Evolutionary conservation across 2,888 invertebrate genomes (phyloP), one percentile per base, ranked within the genome.

Genomic region (Sinelater perroti): DNA sequence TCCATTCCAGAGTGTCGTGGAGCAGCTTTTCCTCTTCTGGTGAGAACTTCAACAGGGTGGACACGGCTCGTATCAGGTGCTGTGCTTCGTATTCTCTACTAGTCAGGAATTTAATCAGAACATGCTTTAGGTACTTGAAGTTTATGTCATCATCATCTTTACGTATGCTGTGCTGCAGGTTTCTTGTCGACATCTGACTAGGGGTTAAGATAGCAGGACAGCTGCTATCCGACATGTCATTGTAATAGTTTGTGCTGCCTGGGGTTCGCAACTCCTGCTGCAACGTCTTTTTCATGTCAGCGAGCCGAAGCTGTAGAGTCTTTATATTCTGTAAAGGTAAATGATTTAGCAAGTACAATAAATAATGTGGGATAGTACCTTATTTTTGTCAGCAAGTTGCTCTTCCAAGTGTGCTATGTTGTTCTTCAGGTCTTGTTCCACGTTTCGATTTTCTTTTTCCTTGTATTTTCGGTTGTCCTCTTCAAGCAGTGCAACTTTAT

Each of bases 71-170:
- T 8, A 94, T 93, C 70, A 96, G 81, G 77, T 96, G 95, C 14
- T 93, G 84, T 30, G 95, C 95, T 83, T 95, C 88, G 21, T 88
- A 83, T 78, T 95, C 95, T 61, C 92, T 83, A 74, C 92, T 89
- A 0, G 95, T 95, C 70, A 96, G 83, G 79, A 96, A 96, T 74
- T 95, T 93, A 2, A 96, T 88, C 61, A 96, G 87, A 62, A 96
- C 96, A 80, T 96, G 95, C 74, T 95, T 95, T 55, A 96, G 82
- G 77, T 96, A 96, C 75, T 87, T 86, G 72, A 91, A 90, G 79
- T 90, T 92, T 40, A 91, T 86, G 70, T 91, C 89, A 58, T 88
- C 85, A 67, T 82, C 82, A 61, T 78, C 77, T 49, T 75, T 72
- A 40, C 67, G 67, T 46, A 74, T 78, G 33, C 67, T 73, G 42